These are phyloP conservation scores for Psophia crepitans DNA, from an alignment of 2,113 vertebrate species.

Conservation along the genomic window DNA sequence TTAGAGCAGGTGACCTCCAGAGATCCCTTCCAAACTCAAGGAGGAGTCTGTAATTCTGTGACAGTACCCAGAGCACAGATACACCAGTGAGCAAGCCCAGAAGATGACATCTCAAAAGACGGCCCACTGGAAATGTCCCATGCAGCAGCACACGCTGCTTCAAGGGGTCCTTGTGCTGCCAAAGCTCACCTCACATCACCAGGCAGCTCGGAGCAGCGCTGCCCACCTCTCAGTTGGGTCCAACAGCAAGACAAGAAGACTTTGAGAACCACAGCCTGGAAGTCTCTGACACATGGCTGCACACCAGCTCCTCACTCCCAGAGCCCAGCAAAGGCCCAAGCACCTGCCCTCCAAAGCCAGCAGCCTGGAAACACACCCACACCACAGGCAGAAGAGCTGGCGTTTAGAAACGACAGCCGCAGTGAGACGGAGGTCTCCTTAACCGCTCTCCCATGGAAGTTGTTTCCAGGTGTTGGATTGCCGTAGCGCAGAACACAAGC, in stretches of 20 bases:
- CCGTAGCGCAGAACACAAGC: background rate
- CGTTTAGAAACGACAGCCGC: background rate
- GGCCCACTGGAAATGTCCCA: background rate
- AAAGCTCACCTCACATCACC: fast-evolving
- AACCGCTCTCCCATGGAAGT: background rate
- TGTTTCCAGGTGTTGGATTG: background rate
- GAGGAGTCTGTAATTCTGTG: background rate
- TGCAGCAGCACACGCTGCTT: background rate
- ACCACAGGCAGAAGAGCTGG: background rate
- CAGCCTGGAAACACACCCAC: background rate
- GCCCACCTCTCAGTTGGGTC: fast-evolving
- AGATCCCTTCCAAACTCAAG: background rate
- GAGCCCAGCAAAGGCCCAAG: background rate
- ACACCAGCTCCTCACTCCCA: fast-evolving
- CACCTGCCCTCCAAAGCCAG: background rate
- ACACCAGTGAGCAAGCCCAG: background rate
- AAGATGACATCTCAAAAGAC: background rate
- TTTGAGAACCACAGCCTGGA: background rate
- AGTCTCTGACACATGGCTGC: background rate
- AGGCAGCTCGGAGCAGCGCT: background rate
- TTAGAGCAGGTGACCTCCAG: background rate
- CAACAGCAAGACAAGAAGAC: background rate
- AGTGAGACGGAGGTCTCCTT: background rate
- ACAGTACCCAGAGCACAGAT: background rate
- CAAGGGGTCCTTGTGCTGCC: background rate